These are phyloP conservation scores for Diplosoma virens DNA, from an alignment of 23 tunicate species.

Conservation along the genomic window DNA sequence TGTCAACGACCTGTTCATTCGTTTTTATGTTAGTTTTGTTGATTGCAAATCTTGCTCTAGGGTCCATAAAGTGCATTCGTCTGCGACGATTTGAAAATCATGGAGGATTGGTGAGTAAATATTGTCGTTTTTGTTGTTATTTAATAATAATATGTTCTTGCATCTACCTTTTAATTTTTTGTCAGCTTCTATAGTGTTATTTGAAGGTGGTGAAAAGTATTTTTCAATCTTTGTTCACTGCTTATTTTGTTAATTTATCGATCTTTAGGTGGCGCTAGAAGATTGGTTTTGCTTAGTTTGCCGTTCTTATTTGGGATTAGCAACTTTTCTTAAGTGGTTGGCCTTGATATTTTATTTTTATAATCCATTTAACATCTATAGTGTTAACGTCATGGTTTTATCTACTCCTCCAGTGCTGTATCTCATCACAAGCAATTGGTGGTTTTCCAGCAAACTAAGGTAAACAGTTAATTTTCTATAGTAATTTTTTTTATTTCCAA, in stretches of 20 bases:
- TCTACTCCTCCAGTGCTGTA: neutral
- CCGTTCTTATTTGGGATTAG: slow-evolving; percentile 8
- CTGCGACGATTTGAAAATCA: no score
- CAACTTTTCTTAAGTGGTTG: slow-evolving; percentile 19
- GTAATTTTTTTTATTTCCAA: no score
- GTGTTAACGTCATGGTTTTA: neutral
- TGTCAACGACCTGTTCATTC: no score
- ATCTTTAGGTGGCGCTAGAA: slow-evolving; percentile 33
- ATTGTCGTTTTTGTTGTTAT: no score
- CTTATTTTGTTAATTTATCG: neutral
- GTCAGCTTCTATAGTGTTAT: no score
- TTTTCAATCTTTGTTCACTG: neutral
- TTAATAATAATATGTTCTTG: no score
- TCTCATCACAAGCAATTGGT: neutral
- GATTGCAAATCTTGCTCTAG: no score
- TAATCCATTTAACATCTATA: neutral
- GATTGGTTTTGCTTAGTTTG: slow-evolving; percentile 25
- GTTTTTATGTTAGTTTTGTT: no score
- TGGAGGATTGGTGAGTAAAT: no score
- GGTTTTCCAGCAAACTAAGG: neutral
- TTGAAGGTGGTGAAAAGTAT: no score
- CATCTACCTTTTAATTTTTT: no score
- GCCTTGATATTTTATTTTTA: neutral
- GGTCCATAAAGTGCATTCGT: no score
- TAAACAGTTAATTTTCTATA: neutral